A percentile compares a stretch with the other conserved stretches of the same genome.
Evolutionary conservation across 2,797 vertebrate species (phyloP).

Genomic region (Numenius phaeopus): DNA sequence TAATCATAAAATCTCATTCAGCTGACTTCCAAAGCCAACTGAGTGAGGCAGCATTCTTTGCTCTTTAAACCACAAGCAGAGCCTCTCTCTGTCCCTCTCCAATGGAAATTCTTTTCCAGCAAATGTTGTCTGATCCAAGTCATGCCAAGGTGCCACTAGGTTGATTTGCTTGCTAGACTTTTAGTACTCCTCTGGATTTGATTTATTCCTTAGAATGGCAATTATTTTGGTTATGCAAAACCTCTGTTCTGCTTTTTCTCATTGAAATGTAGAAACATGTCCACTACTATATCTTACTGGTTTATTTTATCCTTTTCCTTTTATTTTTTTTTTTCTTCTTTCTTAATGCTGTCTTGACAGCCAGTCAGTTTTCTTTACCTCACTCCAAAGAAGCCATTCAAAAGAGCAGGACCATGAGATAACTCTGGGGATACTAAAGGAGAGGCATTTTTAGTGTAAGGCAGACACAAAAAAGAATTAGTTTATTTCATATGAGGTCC

Average conservation of each 20-base stretch:
- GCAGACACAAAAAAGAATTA: neutral
- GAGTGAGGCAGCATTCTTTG: neutral
- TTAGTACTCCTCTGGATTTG: neutral
- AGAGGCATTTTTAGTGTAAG: neutral
- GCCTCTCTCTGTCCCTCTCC: neutral
- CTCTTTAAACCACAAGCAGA: neutral
- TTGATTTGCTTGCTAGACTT: neutral
- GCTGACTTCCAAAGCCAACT: neutral
- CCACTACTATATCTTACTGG: neutral
- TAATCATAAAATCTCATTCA: neutral
- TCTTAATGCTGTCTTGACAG: neutral
- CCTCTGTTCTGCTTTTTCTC: neutral
- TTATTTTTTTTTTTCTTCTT: neutral
- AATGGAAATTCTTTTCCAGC: neutral
- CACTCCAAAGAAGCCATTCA: neutral
- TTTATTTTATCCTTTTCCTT: neutral
- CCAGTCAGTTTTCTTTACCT: neutral
- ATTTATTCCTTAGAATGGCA: neutral
- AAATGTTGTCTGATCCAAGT: neutral
- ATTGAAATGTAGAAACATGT: neutral
- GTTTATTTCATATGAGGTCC: neutral
- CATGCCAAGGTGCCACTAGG: neutral
- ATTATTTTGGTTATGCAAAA: neutral
- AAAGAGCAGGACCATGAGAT: neutral
- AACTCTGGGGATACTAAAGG: neutral